phyloP scores from a whole-genome alignment of 2,113 vertebrate genomes.

The Eidolon helvum region DNA sequence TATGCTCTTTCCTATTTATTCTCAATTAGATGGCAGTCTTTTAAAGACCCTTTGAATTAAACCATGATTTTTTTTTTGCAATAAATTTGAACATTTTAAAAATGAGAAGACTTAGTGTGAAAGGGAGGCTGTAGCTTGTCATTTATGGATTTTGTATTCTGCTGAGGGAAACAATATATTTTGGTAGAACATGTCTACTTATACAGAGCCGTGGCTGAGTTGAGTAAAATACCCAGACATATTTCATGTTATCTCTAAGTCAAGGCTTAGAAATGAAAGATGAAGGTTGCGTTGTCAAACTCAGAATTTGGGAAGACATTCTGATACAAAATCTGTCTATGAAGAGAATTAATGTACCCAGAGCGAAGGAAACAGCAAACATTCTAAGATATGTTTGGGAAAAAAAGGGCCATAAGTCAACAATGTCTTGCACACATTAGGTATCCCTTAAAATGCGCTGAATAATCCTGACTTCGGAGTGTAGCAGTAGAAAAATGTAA shows the following conservation, averaged over 20 bases:
- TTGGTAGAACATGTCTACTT: slow-evolving; percentile 24
- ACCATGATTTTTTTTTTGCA: neutral
- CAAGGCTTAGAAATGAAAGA: slow-evolving; percentile 62
- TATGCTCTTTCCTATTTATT: neutral
- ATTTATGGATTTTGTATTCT: neutral
- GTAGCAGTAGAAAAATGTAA: neutral
- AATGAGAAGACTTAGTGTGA: neutral
- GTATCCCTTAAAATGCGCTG: neutral
- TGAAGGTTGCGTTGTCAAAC: slow-evolving; percentile 45
- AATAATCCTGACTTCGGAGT: neutral
- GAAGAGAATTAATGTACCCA: slow-evolving; percentile 29
- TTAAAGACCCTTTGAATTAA: neutral
- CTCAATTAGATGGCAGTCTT: neutral
- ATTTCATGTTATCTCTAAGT: slow-evolving; percentile 67
- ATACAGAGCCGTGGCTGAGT: neutral
- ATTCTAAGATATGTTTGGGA: neutral
- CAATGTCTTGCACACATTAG: neutral
- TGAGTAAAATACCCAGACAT: slow-evolving; percentile 42
- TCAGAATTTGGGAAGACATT: slow-evolving; percentile 33
- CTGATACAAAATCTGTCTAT: slow-evolving; percentile 38
- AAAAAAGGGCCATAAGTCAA: neutral
- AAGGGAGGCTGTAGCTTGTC: neutral
- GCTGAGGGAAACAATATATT: neutral
- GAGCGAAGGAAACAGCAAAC: neutral
- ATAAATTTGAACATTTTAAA: neutral